phyloP scores from a whole-genome alignment of 2,888 invertebrate genomes.

The Oxyteleia sp. region DNA sequence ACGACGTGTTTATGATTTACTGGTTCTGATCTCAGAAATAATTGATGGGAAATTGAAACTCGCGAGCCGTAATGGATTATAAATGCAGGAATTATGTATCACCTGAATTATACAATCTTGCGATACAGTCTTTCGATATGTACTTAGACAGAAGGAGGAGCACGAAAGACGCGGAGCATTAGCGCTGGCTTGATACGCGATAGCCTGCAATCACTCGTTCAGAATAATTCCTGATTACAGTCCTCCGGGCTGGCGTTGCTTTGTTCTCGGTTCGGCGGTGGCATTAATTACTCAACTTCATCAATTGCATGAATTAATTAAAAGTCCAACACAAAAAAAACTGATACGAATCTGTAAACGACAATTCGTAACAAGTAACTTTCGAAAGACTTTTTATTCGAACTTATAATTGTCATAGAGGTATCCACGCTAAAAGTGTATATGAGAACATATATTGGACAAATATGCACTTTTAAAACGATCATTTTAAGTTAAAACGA shows the following conservation, averaged over 20 bases:
- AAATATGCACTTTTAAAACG: no score
- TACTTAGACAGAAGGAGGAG: slow-evolving; percentile 64
- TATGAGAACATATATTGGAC: no score
- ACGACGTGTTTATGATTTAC: slow-evolving; percentile 66
- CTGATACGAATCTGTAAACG: no score
- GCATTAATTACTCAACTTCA: slow-evolving; percentile 58
- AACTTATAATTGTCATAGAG: no score
- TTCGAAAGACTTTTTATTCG: no score
- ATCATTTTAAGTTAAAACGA: no score
- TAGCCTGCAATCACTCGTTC: slow-evolving; percentile 71
- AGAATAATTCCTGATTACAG: slow-evolving; percentile 69
- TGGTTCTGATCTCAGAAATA: slow-evolving; percentile 53
- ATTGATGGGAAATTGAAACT: slow-evolving; percentile 70
- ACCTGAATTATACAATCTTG: slow-evolving; percentile 60
- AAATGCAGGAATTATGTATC: slow-evolving; percentile 67
- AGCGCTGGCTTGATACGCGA: slow-evolving; percentile 60
- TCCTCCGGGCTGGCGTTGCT: slow-evolving; percentile 34
- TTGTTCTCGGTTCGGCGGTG: slow-evolving; percentile 43
- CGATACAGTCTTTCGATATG: slow-evolving; percentile 52
- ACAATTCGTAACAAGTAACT: no score
- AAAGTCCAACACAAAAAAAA: no score
- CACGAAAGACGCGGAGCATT: slow-evolving; percentile 56
- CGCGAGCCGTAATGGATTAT: slow-evolving; percentile 61
- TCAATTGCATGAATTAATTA: slow-evolving; percentile 41
- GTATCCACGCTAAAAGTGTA: no score